phyloP scores from a whole-genome alignment of 1,140 invertebrate genomes.

The Eriosoma lanigerum region DNA sequence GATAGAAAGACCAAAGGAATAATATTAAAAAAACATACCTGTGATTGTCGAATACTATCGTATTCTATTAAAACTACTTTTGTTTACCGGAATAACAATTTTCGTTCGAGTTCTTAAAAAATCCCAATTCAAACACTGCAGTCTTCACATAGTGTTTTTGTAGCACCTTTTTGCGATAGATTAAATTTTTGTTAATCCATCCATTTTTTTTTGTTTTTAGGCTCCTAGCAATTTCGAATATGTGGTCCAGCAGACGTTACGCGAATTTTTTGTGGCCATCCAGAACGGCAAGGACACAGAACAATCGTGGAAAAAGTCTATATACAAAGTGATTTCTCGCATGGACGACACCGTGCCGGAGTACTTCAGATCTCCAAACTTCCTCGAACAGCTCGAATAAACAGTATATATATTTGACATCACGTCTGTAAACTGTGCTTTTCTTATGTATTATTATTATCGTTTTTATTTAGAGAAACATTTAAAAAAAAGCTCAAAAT shows the following conservation, averaged over 20 bases:
- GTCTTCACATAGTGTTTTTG: too few species aligned
- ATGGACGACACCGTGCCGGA: constrained; percentile 98
- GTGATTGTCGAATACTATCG: too few species aligned
- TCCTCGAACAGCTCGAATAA: constrained; percentile 97
- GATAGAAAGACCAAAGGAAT: too few species aligned
- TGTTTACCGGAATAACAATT: too few species aligned
- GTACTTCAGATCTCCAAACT: constrained; percentile 99
- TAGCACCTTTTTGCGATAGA: too few species aligned
- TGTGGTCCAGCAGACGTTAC: constrained; percentile 94
- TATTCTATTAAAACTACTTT: too few species aligned
- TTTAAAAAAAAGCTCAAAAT: constrained; percentile 53
- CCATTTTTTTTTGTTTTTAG: constrained; percentile 64
- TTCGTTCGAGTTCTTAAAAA: too few species aligned
- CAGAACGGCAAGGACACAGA: constrained; percentile 93
- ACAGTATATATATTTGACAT: constrained; percentile 52
- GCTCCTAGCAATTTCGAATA: constrained; percentile 95
- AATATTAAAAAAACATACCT: too few species aligned
- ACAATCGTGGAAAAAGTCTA: constrained; percentile 99
- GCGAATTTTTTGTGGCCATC: constrained; percentile 98
- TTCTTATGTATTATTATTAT: constrained; percentile 52
- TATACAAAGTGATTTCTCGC: constrained; percentile 99
- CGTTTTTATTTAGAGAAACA: constrained; percentile 54
- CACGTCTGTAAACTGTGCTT: constrained; percentile 52
- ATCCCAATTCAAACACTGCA: too few species aligned
- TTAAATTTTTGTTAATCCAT: too few species aligned